Conservation (phyloP, 2,797 vertebrate genomes). For the Pseudocheirus occidentalis region DNA sequence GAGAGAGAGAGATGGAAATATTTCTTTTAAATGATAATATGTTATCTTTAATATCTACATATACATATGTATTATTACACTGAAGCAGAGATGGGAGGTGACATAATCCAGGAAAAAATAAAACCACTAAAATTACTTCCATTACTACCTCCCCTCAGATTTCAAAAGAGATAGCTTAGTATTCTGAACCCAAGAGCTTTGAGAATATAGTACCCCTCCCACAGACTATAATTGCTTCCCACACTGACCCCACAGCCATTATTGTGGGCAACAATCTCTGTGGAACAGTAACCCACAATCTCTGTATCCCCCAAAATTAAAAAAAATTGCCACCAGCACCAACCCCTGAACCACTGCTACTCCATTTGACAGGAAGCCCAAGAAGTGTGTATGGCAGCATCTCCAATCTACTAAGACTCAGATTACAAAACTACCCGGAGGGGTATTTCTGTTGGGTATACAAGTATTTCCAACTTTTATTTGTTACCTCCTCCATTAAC, state of each 20-base stretch:
- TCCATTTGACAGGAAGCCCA: neutral
- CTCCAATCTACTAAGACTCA: neutral
- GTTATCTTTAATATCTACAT: too few species aligned
- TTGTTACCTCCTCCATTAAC: neutral
- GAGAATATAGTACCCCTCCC: too few species aligned
- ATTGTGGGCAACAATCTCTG: neutral
- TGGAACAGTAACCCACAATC: neutral
- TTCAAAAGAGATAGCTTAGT: neutral
- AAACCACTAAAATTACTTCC: neutral
- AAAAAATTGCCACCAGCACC: too few species aligned
- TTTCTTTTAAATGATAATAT: too few species aligned
- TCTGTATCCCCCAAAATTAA: neutral
- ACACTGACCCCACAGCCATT: neutral
- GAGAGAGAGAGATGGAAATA: too few species aligned
- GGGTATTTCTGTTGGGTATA: neutral
- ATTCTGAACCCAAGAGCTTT: neutral
- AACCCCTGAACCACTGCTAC: neutral
- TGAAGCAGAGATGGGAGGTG: too few species aligned
- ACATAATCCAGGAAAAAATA: neutral
- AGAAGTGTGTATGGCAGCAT: neutral
- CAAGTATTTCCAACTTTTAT: neutral
- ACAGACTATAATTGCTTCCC: neutral
- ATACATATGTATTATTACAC: too few species aligned
- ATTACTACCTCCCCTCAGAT: neutral
- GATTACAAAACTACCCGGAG: neutral